Evolutionary conservation across 2,797 vertebrate species (phyloP), one percentile per base, ranked within the genome.

Genomic region (Syngnathus rostellatus): DNA sequence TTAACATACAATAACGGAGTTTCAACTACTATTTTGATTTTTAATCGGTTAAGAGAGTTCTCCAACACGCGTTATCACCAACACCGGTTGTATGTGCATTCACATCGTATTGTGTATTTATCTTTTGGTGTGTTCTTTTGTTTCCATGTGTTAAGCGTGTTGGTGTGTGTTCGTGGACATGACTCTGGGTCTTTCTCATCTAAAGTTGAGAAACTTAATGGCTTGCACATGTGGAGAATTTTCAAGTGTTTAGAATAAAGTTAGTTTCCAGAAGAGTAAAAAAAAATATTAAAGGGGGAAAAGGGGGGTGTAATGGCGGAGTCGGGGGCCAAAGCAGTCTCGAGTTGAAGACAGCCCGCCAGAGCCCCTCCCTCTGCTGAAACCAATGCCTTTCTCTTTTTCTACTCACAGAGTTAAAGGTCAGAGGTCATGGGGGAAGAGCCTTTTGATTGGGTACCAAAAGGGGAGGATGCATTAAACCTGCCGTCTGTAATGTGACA

Each of bases 221-320:
- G 85, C 77, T 89, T 89, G 75, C 90, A 91, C 84, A 90, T 92
- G 90, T 91, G 86, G 75, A 85, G 72, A 78, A 86, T 88, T 89
- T 89, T 89, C 78, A 86, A 89, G 86, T 86, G 85, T 90, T 90
- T 87, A 86, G 78, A 87, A 86, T 85, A 81, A 86, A 87, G 85
- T 81, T 84, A 81, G 81, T 82, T 85, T 89, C 80, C 81, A 86
- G 85, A 86, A 77, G 71, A 81, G 68, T 74, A 68, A 74, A 75
- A 57, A 57, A 72, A 68, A 69, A 71, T 38, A 50, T 55, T 39
- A 46, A 59, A 21, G 41, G 48, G 55, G n/a, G 43, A 60, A 64
- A 8, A 6, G 45, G 17, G 40, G 17, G 16, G 55, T 38, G 7
- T 62, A 21, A 10, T 16, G n/a, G 9, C 38, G 40, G 12, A 46